Percentiles rank a stretch among this genome's conserved stretches.
These are phyloP conservation scores for Picus viridis DNA, from an alignment of 2,797 vertebrate species.

Conservation along the genomic window DNA sequence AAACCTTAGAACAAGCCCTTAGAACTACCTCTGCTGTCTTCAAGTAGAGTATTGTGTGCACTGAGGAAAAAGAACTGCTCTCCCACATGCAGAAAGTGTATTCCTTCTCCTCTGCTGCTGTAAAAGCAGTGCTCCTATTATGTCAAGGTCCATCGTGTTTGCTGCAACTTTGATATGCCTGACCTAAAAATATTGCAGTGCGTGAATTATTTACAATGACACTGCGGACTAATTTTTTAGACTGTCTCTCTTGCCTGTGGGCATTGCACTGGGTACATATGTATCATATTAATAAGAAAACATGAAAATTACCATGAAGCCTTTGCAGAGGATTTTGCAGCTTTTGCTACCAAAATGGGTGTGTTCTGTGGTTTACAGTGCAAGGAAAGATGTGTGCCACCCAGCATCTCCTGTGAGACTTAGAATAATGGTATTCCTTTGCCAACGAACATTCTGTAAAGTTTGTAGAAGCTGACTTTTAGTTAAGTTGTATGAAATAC, in stretches of 20 bases:
- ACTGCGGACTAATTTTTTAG: background rate
- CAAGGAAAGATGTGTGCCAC: background rate
- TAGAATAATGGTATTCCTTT: background rate
- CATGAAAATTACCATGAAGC: background rate
- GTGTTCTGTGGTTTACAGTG: background rate
- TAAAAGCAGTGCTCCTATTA: conserved; percentile 28
- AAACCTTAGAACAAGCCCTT: background rate
- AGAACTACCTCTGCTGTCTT: background rate
- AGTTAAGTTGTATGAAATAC: background rate
- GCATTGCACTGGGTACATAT: background rate
- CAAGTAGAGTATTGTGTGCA: background rate
- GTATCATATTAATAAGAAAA: background rate
- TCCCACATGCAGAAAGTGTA: background rate
- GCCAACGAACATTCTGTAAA: background rate
- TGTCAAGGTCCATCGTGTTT: background rate
- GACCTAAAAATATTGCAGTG: conserved; percentile 41
- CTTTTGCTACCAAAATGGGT: background rate
- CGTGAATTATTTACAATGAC: conserved; percentile 45
- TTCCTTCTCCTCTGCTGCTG: background rate
- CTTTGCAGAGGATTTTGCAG: background rate
- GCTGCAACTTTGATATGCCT: conserved; percentile 30
- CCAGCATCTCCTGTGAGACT: background rate
- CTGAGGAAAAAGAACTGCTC: background rate
- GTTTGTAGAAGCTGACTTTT: background rate
- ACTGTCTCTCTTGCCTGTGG: background rate